phyloP scores from a whole-genome alignment of 2,113 vertebrate genomes.

The Sciurus niger region DNA sequence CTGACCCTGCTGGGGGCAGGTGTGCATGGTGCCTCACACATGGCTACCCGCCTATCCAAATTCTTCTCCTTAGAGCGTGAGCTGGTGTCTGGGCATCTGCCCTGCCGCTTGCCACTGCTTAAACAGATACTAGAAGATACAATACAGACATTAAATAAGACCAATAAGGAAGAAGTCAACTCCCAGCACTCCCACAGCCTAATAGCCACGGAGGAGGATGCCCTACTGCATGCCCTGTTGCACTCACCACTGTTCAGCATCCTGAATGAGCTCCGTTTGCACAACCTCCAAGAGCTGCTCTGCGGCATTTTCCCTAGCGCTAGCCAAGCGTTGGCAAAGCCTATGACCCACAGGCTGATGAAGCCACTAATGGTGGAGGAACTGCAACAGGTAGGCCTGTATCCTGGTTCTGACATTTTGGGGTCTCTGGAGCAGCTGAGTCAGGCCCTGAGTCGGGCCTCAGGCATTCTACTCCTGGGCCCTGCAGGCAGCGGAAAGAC shows the following conservation, averaged over 20 bases:
- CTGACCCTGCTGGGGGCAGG: constrained; percentile 90
- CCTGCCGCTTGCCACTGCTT: constrained; percentile 86
- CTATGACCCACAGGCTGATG: constrained; percentile 74
- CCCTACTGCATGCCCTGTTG: constrained; percentile 88
- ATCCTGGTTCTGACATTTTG: constrained; percentile 82
- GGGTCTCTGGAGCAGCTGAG: constrained; percentile 87
- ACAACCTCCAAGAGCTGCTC: constrained; percentile 86
- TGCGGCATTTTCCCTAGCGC: constrained; percentile 88
- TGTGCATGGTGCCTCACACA: constrained; percentile 87
- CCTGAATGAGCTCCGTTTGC: constrained; percentile 75
- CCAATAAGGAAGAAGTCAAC: neutral
- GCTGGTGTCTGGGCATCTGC: constrained; percentile 84
- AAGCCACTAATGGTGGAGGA: constrained; percentile 85
- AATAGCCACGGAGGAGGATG: constrained; percentile 87
- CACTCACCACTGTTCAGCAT: constrained; percentile 81
- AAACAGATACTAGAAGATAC: constrained; percentile 87
- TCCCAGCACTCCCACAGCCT: neutral
- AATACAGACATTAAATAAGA: neutral
- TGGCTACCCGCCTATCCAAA: constrained; percentile 87
- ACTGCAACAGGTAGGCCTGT: constrained; percentile 84
- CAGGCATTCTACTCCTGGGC: constrained; percentile 90
- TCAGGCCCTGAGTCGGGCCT: constrained; percentile 86
- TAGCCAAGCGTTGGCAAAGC: constrained; percentile 72
- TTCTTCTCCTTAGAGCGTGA: constrained; percentile 89
- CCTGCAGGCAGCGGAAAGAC: constrained; percentile 93